Evolutionary conservation across 2,113 vertebrate species (phyloP).

Genomic region (Neogale vison): DNA sequence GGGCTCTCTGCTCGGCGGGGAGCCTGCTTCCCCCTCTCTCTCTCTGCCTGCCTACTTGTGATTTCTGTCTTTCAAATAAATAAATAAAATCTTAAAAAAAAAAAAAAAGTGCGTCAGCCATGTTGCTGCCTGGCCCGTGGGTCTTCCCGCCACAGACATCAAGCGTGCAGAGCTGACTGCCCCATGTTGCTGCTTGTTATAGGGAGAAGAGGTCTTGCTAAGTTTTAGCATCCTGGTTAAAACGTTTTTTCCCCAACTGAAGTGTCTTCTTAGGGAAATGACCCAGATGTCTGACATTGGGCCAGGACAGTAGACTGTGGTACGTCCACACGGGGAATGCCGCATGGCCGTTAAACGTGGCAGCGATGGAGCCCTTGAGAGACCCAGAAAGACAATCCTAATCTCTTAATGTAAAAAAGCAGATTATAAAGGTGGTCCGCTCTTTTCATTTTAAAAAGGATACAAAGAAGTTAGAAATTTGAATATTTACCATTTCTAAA

Average conservation of each 20-base stretch:
- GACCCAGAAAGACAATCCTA: background rate
- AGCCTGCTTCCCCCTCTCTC: too few species aligned
- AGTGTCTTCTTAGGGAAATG: background rate
- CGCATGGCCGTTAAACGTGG: fast-evolving
- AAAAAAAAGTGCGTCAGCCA: too few species aligned
- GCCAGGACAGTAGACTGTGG: background rate
- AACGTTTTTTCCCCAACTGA: fast-evolving
- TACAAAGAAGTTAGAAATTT: background rate
- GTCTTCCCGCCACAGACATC: fast-evolving
- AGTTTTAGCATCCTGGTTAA: background rate
- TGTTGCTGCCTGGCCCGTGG: fast-evolving
- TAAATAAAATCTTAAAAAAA: too few species aligned
- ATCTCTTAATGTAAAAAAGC: background rate
- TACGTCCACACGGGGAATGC: fast-evolving
- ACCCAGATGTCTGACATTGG: background rate
- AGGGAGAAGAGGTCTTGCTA: background rate
- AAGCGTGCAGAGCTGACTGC: background rate
- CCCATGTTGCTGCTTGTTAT: too few species aligned
- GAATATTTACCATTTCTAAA: background rate
- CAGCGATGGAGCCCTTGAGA: fast-evolving
- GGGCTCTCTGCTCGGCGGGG: too few species aligned
- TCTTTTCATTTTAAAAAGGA: background rate
- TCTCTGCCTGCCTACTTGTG: too few species aligned
- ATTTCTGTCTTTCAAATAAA: too few species aligned
- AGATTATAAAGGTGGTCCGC: background rate